Evolutionary conservation across 2,888 invertebrate genomes (phyloP), one percentile per base, ranked within the genome.

Genomic region (Hemithea aestivaria): DNA sequence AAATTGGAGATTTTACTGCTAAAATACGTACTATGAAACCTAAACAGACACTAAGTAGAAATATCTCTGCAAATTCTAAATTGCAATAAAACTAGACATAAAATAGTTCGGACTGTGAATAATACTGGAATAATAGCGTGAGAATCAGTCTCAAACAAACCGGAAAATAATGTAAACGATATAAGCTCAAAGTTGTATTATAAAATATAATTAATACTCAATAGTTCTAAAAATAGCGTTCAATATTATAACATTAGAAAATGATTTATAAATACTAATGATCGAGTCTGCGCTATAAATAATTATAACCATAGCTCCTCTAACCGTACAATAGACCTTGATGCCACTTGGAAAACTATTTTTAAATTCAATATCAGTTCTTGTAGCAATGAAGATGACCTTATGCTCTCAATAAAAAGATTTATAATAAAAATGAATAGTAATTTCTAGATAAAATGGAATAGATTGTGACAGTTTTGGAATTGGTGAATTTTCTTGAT

Each of bases 311-410:
- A 16, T 16, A 16, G 50, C 52, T 51, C 44, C 48, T 51, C 34
- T 54, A 53, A 56, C 51, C 46, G 52, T 42, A 53, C 39, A 45
- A 53, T 38, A 57, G 58, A 51, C 68, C 67, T 69, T 73, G 63
- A 59, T 50, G 45, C 27, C 48, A 46, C 56, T 56, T 55, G 57
- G 45, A 58, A 61, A 57, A 51, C 54, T 68, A 59, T 63, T 66
- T 63, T 60, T 60, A 67, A 52, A 58, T 52, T 35, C 57, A 64
- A 60, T 62, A 66, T 58, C 62, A 58, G 51, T 46, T 48, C 53
- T 60, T 56, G 64, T 54, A 55, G 49, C 46, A 50, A 49, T 42
- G 47, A 33, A 44, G 52, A 60, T 59, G 62, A 62, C 66, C 66
- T 67, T 58, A 56, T 44, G 29, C 31, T 27, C 39, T 45, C 48